These are phyloP conservation scores for Plebejus melissa DNA, from an alignment of 2,888 invertebrate genomes.

Conservation along the genomic window DNA sequence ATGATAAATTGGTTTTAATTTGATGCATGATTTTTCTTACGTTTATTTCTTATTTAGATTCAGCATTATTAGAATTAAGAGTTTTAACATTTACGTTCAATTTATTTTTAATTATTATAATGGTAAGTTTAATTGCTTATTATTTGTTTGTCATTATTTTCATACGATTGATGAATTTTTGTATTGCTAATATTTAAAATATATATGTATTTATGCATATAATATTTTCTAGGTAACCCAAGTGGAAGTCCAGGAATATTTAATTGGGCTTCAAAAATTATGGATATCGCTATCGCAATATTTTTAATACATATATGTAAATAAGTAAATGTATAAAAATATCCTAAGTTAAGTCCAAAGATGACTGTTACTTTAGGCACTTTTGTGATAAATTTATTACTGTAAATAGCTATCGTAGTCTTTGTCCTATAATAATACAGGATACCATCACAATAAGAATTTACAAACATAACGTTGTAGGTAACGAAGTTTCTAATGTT, in stretches of 20 bases:
- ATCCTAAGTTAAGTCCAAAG: constrained; percentile 55
- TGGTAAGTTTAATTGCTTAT: constrained; percentile 61
- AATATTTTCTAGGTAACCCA: constrained; percentile 77
- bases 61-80: constrained; percentile 19
- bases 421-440: constrained; percentile 9
- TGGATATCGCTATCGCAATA: constrained; percentile 61
- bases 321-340: constrained; percentile 36
- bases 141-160: constrained; percentile 41
- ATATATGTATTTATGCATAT: constrained; percentile 56
- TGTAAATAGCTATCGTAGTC: constrained; percentile 54
- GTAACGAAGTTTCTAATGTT: constrained; percentile 22
- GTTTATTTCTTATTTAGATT: constrained; percentile 33
- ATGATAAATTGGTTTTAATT: background rate
- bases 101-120: constrained; percentile 64
- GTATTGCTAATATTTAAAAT: constrained; percentile 24
- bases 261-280: constrained; percentile 63
- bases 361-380: constrained; percentile 68
- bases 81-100: constrained; percentile 34
- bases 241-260: constrained; percentile 72
- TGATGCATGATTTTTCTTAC: constrained; percentile 40
- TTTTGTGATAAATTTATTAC: constrained; percentile 73
- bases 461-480: constrained; percentile 26
- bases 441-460: constrained; percentile 25
- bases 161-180: constrained; percentile 13
- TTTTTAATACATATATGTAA: constrained; percentile 50